Base-by-base conservation (phyloP, 1,140 invertebrate species). In the Acromyrmex charruanus region DNA sequence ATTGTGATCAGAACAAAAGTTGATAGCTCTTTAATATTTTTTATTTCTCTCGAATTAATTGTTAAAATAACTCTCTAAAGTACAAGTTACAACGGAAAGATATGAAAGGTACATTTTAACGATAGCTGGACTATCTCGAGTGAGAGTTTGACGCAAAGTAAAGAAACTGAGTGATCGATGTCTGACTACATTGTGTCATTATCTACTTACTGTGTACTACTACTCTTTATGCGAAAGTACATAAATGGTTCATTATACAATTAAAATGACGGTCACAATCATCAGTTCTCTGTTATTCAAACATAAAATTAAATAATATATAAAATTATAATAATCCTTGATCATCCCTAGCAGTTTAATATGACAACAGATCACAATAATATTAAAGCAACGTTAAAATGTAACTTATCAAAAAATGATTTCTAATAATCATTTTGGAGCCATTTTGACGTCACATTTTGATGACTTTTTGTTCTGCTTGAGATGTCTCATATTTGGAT, bases 21-120 rank as follows among this genome's bases (percentile, higher is more conserved):
- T 31, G 39, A 74, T 49, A 74, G 55, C n/a, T 75, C 25, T 49
- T 53, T 16, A 61, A 49, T 58, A 75, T 10, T 84, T 35, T 84
- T 35, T 49, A 39, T 49, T 55, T 81, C 51, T 61, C 55, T 61
- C 18, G 2, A 75, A 84, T 81, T 58, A 59, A 35, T 59, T 59
- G 51, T 39, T 25, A 55, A 51, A 28, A 44, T 25, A 28, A 44
- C n/a, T 81, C 18, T 44, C 58, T 31, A 7, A 16, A 16, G 16
- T 72, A 21, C 55, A n/a, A 63, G 18, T 28, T 63, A 5, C n/a
- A 14, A 16, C 9, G 4, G 16, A 53, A 49, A 71, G 12, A 39
- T 39, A 25, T 16, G 63, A 18, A 9, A 25, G n/a, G 44, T 49
- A 74, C 39, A 49, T 28, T 49, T 79, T 31, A 31, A 1, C 39